phyloP scores from a whole-genome alignment of 1,140 invertebrate species.

The Brachystomella parvula region DNA sequence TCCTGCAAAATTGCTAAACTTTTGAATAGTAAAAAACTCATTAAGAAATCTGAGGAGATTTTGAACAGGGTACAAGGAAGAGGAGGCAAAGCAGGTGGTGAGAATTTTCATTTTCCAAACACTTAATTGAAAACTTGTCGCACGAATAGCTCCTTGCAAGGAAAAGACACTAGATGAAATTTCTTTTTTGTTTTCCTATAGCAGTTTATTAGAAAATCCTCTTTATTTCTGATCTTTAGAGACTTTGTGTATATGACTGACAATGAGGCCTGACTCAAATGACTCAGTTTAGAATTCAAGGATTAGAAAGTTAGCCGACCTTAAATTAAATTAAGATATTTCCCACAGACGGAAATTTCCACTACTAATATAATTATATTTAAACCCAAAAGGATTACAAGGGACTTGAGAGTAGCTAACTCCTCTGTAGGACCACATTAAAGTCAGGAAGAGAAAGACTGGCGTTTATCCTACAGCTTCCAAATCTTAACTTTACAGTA shows the following conservation, averaged over 20 bases:
- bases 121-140: not conserved
- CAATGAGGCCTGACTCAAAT: not conserved
- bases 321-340: not conserved
- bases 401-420: not conserved
- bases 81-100: not conserved
- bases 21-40: conserved; percentile 4
- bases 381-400: not conserved
- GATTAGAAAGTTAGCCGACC: not conserved
- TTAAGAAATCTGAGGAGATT: not conserved
- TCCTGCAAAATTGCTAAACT: not conserved
- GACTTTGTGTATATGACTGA: not conserved
- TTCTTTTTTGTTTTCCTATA: not conserved
- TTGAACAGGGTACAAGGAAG: not conserved
- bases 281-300: not conserved
- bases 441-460: not conserved
- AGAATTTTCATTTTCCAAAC: not conserved
- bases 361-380: not conserved
- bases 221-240: not conserved
- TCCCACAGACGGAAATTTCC: not conserved
- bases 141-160: not conserved
- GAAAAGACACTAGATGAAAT: not conserved
- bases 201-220: not conserved
- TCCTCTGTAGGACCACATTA: too few species aligned
- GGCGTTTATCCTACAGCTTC: not conserved
- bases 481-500: not conserved